Conservation (phyloP, 1,140 invertebrate genomes). For the Plutomurus gul region DNA sequence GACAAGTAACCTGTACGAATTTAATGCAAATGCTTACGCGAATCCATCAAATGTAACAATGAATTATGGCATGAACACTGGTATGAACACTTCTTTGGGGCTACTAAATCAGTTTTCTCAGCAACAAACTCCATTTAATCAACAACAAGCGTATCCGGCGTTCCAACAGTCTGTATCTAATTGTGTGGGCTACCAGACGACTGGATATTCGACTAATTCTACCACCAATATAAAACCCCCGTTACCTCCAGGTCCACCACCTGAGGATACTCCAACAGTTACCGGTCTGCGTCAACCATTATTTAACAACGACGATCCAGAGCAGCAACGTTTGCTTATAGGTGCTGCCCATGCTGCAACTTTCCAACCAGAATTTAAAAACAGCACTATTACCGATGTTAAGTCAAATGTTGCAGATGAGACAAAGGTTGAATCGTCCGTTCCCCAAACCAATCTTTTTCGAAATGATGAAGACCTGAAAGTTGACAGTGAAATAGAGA, state of each 20-base stretch:
- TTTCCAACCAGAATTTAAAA: not conserved
- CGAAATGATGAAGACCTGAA: no score
- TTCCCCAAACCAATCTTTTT: no score
- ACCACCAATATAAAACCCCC: not conserved
- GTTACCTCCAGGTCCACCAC: conserved; percentile 34
- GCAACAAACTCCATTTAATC: not conserved
- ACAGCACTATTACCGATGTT: no score
- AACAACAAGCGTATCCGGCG: not conserved
- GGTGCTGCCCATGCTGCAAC: not conserved
- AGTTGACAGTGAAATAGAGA: no score
- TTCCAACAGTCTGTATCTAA: not conserved
- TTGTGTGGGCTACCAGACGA: not conserved
- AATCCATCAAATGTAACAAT: no score
- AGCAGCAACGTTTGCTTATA: not conserved
- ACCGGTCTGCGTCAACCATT: not conserved
- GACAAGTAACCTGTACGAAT: not conserved
- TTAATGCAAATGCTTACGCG: not conserved
- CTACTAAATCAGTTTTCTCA: not conserved
- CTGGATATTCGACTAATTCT: not conserved
- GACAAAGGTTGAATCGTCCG: no score
- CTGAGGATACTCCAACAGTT: not conserved
- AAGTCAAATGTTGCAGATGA: no score
- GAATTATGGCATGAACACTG: not conserved
- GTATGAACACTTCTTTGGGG: not conserved
- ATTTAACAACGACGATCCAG: conserved; percentile 3